Conservation (phyloP, 1,140 invertebrate species). For the Drosophila arizonae region DNA sequence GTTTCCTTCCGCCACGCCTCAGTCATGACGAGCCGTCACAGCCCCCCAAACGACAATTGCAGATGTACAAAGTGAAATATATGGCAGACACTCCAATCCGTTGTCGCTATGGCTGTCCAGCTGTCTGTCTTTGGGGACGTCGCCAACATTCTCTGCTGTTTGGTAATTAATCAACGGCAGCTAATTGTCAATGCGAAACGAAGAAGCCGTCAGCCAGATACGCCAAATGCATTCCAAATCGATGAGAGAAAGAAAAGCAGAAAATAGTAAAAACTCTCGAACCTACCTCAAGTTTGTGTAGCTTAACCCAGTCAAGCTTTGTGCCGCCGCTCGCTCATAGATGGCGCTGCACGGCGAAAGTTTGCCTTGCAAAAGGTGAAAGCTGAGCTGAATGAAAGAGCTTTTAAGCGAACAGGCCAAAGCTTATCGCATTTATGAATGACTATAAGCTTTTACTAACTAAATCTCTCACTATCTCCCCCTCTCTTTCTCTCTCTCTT, state of each 20-base stretch:
- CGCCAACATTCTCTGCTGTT: conserved; percentile 57
- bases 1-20: conserved; percentile 49
- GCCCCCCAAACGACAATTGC: conserved; percentile 4
- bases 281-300: conserved; percentile 62
- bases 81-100: conserved; percentile 24
- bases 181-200: conserved; percentile 65
- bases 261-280: conserved; percentile 3
- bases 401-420: background rate
- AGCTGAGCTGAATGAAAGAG: conserved; percentile 45
- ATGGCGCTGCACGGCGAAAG: conserved; percentile 47
- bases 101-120: background rate
- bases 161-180: conserved; percentile 68
- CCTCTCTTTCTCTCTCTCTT: conserved; percentile 1
- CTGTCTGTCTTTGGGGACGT: conserved; percentile 41
- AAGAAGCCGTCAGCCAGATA: conserved; percentile 2
- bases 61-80: no score
- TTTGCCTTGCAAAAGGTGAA: background rate
- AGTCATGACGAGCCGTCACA: conserved; percentile 38
- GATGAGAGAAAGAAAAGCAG: background rate
- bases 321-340: conserved; percentile 20
- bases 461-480: background rate
- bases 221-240: conserved; percentile 62
- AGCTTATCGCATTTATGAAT: conserved; percentile 64
- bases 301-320: conserved; percentile 45
- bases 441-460: conserved; percentile 22